These are phyloP conservation scores for Stenopsyche tienmushanensis DNA, from an alignment of 1,140 invertebrate species.

Conservation along the genomic window DNA sequence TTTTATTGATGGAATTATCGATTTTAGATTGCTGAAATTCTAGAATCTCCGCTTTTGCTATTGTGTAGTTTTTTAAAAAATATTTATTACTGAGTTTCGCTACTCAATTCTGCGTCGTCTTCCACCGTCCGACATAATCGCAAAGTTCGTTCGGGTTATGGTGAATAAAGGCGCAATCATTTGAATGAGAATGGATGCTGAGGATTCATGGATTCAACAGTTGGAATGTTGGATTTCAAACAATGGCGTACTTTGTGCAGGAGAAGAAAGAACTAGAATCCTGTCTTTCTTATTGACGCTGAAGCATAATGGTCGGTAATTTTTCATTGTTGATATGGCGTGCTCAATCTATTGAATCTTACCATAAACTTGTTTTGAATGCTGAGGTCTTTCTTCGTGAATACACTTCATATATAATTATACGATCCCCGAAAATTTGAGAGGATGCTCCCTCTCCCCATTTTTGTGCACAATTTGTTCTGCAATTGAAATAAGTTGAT, in stretches of 20 bases:
- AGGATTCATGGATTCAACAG: constrained; percentile 5
- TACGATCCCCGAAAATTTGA: no score
- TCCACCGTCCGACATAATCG: no score
- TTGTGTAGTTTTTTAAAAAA: no score
- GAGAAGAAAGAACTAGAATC: constrained; percentile 21
- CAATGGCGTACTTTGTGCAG: constrained; percentile 8
- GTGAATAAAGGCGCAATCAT: constrained; percentile 14
- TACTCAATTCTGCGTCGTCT: background rate
- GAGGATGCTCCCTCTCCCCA: no score
- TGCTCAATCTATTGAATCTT: background rate
- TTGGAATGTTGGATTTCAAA: constrained; percentile 5
- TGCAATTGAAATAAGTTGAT: no score
- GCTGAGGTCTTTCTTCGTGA: background rate
- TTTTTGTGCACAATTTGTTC: no score
- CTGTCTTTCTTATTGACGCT: constrained; percentile 26
- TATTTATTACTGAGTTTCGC: no score
- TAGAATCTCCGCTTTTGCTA: no score
- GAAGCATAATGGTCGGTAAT: constrained; percentile 16
- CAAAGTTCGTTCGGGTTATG: no score
- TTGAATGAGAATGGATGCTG: constrained; percentile 21
- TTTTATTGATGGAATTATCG: background rate
- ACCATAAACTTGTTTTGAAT: constrained; percentile 4
- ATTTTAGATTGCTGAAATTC: background rate
- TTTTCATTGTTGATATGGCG: constrained; percentile 24
- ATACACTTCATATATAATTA: background rate